Conservation (phyloP, 2,113 vertebrate genomes). For the human (Homo sapiens) region DNA sequence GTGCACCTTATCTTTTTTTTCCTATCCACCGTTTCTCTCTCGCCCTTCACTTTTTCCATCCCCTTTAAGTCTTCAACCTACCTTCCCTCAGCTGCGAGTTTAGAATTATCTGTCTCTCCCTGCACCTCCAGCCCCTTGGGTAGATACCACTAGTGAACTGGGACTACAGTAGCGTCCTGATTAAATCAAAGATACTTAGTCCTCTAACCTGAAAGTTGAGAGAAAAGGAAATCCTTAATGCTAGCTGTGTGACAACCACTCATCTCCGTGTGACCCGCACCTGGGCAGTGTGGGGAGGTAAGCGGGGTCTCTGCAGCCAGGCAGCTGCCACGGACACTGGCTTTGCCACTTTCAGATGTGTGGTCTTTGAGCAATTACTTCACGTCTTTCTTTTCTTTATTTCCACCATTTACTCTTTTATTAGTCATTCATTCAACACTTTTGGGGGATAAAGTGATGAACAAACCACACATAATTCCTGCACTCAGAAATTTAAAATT, state of each 20-base stretch:
- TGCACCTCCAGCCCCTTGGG: neutral
- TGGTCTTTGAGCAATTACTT: neutral
- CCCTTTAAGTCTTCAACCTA: neutral
- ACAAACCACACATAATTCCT: neutral
- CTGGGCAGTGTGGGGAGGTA: rapidly evolving
- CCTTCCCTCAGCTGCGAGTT: neutral
- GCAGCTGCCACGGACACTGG: neutral
- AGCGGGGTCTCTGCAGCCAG: neutral
- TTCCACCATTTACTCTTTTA: neutral
- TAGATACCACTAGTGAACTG: too few species aligned
- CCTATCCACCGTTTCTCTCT: neutral
- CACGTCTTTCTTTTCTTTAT: neutral
- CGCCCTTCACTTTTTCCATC: neutral
- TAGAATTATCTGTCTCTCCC: neutral
- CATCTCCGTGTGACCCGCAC: neutral
- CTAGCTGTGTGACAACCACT: too few species aligned
- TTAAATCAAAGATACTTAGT: neutral
- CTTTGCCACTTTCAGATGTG: neutral
- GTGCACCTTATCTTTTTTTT: neutral
- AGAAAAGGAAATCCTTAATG: neutral
- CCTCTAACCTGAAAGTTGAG: neutral
- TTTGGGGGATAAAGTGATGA: neutral
- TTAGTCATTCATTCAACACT: neutral
- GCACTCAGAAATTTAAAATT: neutral
- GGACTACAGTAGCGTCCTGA: neutral